These are phyloP conservation scores for Myiozetetes cayanensis DNA, from an alignment of 2,113 vertebrate species.

Conservation along the genomic window DNA sequence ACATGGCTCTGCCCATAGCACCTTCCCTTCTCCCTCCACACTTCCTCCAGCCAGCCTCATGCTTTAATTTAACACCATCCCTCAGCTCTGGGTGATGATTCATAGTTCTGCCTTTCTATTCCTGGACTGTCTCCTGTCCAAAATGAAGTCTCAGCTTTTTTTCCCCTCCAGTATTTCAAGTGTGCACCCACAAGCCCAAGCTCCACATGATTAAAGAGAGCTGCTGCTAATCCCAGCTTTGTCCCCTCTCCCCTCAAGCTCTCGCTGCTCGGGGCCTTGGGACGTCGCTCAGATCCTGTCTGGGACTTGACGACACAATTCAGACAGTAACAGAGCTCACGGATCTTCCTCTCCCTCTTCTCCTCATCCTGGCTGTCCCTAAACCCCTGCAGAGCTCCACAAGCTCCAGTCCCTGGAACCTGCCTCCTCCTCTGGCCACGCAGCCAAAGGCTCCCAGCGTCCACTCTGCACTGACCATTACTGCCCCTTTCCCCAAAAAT, in stretches of 20 bases:
- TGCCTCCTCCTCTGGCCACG: not conserved
- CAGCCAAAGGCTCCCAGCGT: not conserved
- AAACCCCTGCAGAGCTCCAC: not conserved
- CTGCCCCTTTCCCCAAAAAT: fast-evolving
- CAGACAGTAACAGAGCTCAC: not conserved
- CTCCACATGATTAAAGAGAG: not conserved
- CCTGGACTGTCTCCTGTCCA: conserved; percentile 56
- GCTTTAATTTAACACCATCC: not conserved
- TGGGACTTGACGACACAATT: not conserved
- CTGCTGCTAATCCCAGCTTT: not conserved
- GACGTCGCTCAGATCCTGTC: not conserved
- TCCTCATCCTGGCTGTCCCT: not conserved
- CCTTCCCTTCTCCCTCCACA: not conserved
- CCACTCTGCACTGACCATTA: not conserved
- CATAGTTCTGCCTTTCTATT: conserved; percentile 59
- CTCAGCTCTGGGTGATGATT: conserved; percentile 37
- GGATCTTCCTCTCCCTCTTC: not conserved
- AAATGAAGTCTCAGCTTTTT: conserved; percentile 54
- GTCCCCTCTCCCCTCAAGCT: not conserved
- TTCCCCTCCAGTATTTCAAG: conserved; percentile 26
- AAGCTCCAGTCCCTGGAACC: not conserved
- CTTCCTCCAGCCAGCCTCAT: not conserved
- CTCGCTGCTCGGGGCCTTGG: not conserved
- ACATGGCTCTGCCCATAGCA: not conserved
- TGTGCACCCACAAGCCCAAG: conserved; percentile 1